Base-by-base conservation (phyloP, 2,113 vertebrate species). In the Gallinago media region DNA sequence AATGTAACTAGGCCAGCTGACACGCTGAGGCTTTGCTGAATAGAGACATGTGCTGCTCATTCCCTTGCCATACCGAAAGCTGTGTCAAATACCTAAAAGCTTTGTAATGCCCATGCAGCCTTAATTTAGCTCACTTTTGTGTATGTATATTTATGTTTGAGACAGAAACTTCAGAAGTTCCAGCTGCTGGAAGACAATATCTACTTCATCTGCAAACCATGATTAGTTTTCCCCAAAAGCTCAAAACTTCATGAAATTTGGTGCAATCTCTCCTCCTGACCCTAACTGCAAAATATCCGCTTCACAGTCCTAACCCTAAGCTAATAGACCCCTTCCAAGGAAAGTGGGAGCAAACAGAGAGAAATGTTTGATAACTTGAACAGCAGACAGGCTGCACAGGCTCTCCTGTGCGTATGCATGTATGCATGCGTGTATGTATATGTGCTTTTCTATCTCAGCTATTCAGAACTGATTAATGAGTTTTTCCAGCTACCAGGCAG, bases 1-100 rank as follows among this genome's bases (percentile, higher is more conserved):
- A 95, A 89, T 88, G 63, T 85, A 93, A 94, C 38, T 93, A 94
- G 77, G 85, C 67, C 96, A 92, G 88, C 82, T 93, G 88, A 94
- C 50, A 42, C 1, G 0, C 67, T 49, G 88, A 83, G 46, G 31
- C 31, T 79, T 83, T 49, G 15, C 71, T 80, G 90, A 92, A 76
- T 31, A 73, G 58, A 76, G 40, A 80, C 58, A 42, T 85, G 71
- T 15, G 20, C 40, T 79, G 66, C 40, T 81, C 25, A 18, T 68
- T 56, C 46, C 32, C 6, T 26, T 40, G n/a, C 36, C 2, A 2
- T 29, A 29, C 17, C 49, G 36, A 75, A 82, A 92, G 31, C 49
- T 42, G 31, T 61, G 66, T 79, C 71, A 92, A 89, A 65, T 73
- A 73, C 31, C 32, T n/a, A 82, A 67, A 72, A 88, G 54, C 8